These are phyloP conservation scores for Plebejus melissa DNA, from an alignment of 2,888 invertebrate genomes.

Conservation along the genomic window DNA sequence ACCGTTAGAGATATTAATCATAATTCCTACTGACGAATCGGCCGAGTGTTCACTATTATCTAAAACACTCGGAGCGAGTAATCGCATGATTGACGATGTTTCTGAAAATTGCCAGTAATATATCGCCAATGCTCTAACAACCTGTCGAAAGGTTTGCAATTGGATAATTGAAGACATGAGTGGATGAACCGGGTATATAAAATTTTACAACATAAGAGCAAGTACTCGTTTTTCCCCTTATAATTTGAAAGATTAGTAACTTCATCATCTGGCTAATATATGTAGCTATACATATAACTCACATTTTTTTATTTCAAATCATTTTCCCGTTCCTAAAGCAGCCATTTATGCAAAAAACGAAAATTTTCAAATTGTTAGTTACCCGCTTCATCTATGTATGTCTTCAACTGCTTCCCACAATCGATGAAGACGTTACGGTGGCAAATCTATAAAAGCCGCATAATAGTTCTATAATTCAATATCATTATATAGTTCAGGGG, in stretches of 20 bases:
- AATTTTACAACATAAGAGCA: too few relatives aligned
- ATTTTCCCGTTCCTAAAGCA: too few relatives aligned
- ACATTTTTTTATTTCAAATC: too few relatives aligned
- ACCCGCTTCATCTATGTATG: too few relatives aligned
- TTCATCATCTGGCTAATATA: too few relatives aligned
- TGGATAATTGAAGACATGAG: slow-evolving; percentile 34
- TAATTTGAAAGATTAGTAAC: too few relatives aligned
- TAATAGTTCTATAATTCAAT: slow-evolving; percentile 36
- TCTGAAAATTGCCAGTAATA: slow-evolving; percentile 40
- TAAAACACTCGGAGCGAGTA: slow-evolving; percentile 49
- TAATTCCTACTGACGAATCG: slow-evolving; percentile 68
- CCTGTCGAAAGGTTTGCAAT: slow-evolving; percentile 42
- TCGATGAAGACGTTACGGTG: slow-evolving; percentile 29
- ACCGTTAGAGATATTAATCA: slow-evolving; percentile 63
- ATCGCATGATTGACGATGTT: slow-evolving; percentile 43
- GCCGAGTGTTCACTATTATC: slow-evolving; percentile 72
- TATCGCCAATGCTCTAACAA: slow-evolving; percentile 40
- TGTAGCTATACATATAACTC: too few relatives aligned
- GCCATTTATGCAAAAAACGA: too few relatives aligned
- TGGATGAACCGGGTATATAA: too few relatives aligned
- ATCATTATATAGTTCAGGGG: slow-evolving; percentile 27
- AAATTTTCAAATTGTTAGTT: too few relatives aligned
- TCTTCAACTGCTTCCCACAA: too few relatives aligned
- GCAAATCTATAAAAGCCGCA: slow-evolving; percentile 41
- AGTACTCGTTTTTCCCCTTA: too few relatives aligned